Evolutionary conservation across 2,113 vertebrate species (phyloP), one percentile per base, ranked within the genome.

Genomic region (Cochlearius cochlearius): DNA sequence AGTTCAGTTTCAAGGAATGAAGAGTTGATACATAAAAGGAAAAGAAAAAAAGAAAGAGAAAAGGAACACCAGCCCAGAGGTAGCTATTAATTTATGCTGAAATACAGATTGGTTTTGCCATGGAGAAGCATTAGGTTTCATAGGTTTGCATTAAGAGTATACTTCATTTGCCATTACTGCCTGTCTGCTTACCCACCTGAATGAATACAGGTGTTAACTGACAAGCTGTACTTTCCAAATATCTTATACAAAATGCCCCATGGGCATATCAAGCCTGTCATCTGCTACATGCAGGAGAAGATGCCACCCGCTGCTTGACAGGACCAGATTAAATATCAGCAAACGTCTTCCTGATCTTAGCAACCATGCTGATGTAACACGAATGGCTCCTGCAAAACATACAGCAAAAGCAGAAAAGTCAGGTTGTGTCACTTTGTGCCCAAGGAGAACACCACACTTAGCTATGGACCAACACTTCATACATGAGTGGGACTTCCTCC

Each of bases 311-410:
- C 29, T 76, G 25, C 71, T 64, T 79, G 62, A 71, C 21, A 69
- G 67, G 50, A 79, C 4, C 47, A 77, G 43, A 88, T 66, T 47
- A 88, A 90, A 45, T 74, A 80, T 30, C 78, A 74, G 32, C 59
- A 96, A 69, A 73, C 18, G 67, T 80, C 64, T 77, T 77, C 72
- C 72, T 49, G 39, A 67, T 47, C 64, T 39, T 71, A 92, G 69
- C 30, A 88, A 62, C 47, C 5, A 2, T 9, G 55, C 47, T 83
- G 26, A 52, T 1, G 1, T 45, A 43, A 81, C 26, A 30, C 15
- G 22, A 93, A 34, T 16, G 39, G 63, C 76, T 76, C 43, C 45
- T 34, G 25, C 32, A 69, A 43, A 90, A 38, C 55, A 49, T 1
- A 49, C 6, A 67, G 41, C 2, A 4, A 76, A 50, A 59, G 39